Percentiles rank a stretch among this genome's conserved stretches.
Conservation (phyloP, 2,113 vertebrate genomes). For the Hylia prasina region DNA sequence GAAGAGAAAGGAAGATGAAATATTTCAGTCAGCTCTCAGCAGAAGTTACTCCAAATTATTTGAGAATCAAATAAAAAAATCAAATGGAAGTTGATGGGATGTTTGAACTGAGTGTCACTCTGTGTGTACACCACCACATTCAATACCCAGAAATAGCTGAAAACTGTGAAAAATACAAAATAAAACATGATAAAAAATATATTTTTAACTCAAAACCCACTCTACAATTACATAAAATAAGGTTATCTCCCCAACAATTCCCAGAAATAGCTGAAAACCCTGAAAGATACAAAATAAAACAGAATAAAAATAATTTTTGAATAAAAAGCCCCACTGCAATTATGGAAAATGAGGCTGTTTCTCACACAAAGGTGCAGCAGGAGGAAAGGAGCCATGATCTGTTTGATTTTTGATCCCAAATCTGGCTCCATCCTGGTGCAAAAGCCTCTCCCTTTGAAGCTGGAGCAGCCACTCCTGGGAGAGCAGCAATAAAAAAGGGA, state of each 20-base stretch:
- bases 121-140: not conserved
- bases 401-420: not conserved
- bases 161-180: not conserved
- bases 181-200: rapidly evolving
- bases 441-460: not conserved
- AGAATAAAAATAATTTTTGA: not conserved
- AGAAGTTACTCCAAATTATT: not conserved
- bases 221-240: not conserved
- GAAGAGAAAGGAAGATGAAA: not conserved
- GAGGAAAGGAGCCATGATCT: not conserved
- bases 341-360: not conserved
- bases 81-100: not conserved
- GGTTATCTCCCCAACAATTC: not conserved
- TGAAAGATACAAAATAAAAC: not conserved
- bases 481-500: not conserved
- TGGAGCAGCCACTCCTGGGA: not conserved
- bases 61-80: not conserved
- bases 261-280: not conserved
- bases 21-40: not conserved
- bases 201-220: not conserved
- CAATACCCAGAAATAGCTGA: not conserved
- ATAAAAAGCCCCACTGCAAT: not conserved
- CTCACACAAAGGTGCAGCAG: not conserved
- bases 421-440: not conserved
- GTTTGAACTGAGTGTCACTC: not conserved